Evolutionary conservation across 2,888 invertebrate genomes (phyloP), one percentile per base, ranked within the genome.

Genomic region (Heteromurus nitidus): DNA sequence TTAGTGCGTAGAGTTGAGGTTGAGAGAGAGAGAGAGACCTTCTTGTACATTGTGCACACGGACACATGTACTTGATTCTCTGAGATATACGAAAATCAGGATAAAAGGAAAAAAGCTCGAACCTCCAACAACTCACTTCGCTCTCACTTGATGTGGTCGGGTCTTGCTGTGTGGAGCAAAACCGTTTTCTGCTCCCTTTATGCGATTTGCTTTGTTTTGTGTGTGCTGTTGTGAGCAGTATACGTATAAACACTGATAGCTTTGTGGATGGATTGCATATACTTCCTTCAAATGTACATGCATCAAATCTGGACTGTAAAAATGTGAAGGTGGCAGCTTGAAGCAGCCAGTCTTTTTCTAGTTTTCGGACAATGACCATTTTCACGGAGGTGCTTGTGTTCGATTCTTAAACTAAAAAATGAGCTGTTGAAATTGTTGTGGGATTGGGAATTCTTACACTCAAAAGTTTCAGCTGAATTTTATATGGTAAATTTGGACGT

Each of bases 61-160:
- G 36, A 5, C 13, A 13, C 36, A 9, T 13, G 36, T 36, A 36
- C 36, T 9, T 9, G 36, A 5, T 36, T 36, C 13, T 36, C 5
- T 5, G 36, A 13, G 36, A 36, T 36, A 36, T 36, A 13, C 36
- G 13, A 36, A 13, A 36, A 5, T 36, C 13, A 13, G 36, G 36
- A 5, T 13, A 5, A 36, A 36, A 36, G 7, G 7, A 36, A 36
- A 36, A 9, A 13, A 9, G 13, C 36, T 9, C 36, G 13, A 36
- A 5, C 7, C 5, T 36, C 5, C 36, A 36, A 36, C 5, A 36
- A 36, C 13, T 36, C 7, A 9, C 7, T 36, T n/a, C 31, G 36
- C 31, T 62, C 28, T 26, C 28, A 7, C 26, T 9, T 60, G 28
- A n/a, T 60, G 60, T 60, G 60, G 60, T 60, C 60, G 5, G 60